These are phyloP conservation scores for Candoia aspera DNA, from an alignment of 2,113 vertebrate species.

Conservation along the genomic window DNA sequence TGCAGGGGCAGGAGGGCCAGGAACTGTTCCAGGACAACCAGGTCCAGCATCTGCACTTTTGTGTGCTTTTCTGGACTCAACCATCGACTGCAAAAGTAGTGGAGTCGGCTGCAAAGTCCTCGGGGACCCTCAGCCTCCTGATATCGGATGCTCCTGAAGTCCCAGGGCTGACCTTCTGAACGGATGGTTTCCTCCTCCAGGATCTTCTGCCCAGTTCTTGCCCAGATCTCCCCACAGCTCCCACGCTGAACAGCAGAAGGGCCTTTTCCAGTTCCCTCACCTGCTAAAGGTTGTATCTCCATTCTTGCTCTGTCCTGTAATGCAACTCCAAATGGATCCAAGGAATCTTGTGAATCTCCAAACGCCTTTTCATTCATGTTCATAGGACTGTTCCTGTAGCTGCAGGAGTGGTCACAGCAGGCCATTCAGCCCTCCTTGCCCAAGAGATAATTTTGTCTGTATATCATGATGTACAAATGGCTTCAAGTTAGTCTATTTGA, in stretches of 20 bases:
- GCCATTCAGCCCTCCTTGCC: background rate
- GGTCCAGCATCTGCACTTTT: background rate
- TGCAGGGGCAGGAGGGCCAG: background rate
- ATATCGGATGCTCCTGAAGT: background rate
- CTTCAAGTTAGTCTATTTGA: background rate
- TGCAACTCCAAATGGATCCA: background rate
- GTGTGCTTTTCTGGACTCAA: background rate
- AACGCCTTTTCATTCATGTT: background rate
- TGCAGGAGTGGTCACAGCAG: background rate
- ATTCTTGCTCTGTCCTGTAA: background rate
- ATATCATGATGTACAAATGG: background rate
- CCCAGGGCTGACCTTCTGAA: background rate
- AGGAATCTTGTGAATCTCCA: background rate
- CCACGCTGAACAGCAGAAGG: background rate
- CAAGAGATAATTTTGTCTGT: background rate
- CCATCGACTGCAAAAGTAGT: background rate
- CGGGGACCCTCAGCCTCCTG: background rate
- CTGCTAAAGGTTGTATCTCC: background rate
- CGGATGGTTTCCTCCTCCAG: background rate
- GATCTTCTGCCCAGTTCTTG: background rate
- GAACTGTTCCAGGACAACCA: background rate
- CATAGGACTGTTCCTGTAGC: background rate
- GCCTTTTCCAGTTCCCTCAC: background rate
- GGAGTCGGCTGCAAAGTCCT: background rate
- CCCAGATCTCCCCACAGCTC: background rate